Evolutionary conservation across 2,113 vertebrate species (phyloP).

Genomic region (Xiphophorus maculatus): DNA sequence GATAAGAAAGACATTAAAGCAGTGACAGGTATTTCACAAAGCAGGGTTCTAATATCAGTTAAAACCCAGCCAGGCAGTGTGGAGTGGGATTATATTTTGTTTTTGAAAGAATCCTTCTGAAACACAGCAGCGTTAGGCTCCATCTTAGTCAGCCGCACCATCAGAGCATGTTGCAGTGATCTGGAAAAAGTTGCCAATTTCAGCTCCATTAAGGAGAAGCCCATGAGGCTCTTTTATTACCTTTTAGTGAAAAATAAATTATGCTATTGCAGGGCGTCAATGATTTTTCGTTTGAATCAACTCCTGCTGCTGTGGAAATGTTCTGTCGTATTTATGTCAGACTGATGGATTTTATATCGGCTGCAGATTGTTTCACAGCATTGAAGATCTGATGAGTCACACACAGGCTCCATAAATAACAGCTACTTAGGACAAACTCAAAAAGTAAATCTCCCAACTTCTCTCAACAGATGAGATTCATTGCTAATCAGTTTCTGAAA

Average conservation of each 20-base stretch:
- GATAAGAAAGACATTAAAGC: slow-evolving; percentile 42
- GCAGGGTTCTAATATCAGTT: slow-evolving; percentile 26
- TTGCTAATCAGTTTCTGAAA: neutral
- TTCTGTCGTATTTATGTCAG: slow-evolving; percentile 41
- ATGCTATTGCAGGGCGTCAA: slow-evolving; percentile 19
- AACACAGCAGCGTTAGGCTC: neutral
- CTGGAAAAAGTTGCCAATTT: slow-evolving; percentile 15
- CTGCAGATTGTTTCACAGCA: slow-evolving; percentile 15
- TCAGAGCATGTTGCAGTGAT: slow-evolving; percentile 4
- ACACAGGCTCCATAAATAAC: neutral
- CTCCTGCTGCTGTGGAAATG: slow-evolving; percentile 34
- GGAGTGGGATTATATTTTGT: neutral
- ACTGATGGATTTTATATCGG: slow-evolving; percentile 28
- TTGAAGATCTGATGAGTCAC: slow-evolving; percentile 36
- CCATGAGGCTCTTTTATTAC: slow-evolving; percentile 32
- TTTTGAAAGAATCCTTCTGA: slow-evolving; percentile 9
- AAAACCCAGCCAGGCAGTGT: neutral
- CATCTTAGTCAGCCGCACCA: slow-evolving; percentile 2
- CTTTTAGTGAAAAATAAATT: slow-evolving; percentile 42
- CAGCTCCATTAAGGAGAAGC: neutral
- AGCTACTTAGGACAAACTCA: slow-evolving; percentile 2
- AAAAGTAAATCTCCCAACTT: neutral
- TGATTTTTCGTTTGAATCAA: slow-evolving; percentile 15
- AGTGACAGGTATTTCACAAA: slow-evolving; percentile 20
- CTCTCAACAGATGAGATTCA: neutral